Evolutionary conservation across 2,888 invertebrate species (phyloP).

Genomic region (Cosmopolites sordidus): DNA sequence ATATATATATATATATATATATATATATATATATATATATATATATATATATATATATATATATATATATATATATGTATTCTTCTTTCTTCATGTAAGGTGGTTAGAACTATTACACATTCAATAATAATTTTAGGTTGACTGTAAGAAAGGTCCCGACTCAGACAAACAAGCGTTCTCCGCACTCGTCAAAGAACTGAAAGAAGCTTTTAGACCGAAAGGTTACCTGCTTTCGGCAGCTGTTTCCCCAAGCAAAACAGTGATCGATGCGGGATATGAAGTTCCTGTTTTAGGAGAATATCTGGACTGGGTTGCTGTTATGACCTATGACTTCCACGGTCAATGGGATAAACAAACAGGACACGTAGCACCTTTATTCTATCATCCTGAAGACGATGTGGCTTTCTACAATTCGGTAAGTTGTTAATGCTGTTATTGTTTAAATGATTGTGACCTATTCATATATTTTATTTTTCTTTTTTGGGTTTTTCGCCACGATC

Average conservation of each 20-base stretch:
- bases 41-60: no score
- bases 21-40: no score
- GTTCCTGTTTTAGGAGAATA: constrained; percentile 69
- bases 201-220: constrained; percentile 49
- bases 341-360: constrained; percentile 91
- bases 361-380: constrained; percentile 80
- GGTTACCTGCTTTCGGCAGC: constrained; percentile 72
- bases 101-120: constrained; percentile 1
- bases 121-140: constrained; percentile 57
- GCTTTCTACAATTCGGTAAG: constrained; percentile 77
- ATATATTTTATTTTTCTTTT: no score
- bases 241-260: constrained; percentile 82
- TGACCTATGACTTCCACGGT: constrained; percentile 90
- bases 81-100: not conserved
- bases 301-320: constrained; percentile 87
- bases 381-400: constrained; percentile 77
- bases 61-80: no score
- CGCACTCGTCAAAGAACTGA: constrained; percentile 67
- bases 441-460: no score
- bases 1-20: no score
- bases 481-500: no score
- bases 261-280: constrained; percentile 81
- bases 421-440: no score
- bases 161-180: constrained; percentile 81
- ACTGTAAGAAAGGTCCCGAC: constrained; percentile 77